A percentile compares a stretch with the other conserved stretches of the same genome.
phyloP scores from a whole-genome alignment of 2,113 vertebrate genomes.

The Pluvialis apricaria region DNA sequence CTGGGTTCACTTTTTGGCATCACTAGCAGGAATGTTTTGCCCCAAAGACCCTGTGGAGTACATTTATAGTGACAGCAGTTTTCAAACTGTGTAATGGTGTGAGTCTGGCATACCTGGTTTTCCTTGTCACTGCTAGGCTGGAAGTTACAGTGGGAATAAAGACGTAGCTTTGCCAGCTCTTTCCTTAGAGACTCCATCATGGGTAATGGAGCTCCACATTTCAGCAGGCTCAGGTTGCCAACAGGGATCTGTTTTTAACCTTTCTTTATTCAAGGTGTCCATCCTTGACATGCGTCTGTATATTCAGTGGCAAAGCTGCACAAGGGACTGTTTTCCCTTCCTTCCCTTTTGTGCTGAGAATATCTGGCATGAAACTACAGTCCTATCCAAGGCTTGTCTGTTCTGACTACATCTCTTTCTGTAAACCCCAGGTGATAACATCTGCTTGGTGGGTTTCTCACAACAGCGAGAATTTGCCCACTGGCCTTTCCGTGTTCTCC shows the following conservation, averaged over 20 bases:
- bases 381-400: background rate
- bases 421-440: background rate
- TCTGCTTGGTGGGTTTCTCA: background rate
- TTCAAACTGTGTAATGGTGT: background rate
- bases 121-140: background rate
- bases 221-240: conserved; percentile 2
- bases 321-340: background rate
- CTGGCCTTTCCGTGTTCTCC: background rate
- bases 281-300: background rate
- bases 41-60: background rate
- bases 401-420: background rate
- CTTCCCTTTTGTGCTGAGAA: background rate
- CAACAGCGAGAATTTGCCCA: background rate
- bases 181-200: background rate
- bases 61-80: background rate
- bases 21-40: background rate
- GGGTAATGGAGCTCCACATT: background rate
- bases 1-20: background rate
- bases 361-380: background rate
- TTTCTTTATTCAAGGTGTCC: background rate
- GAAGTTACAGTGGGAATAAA: background rate
- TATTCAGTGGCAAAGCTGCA: background rate
- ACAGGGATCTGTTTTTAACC: background rate
- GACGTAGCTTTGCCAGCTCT: background rate
- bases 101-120: background rate